These are phyloP conservation scores for Rhyacophila brunnea DNA, from an alignment of 1,140 invertebrate genomes.

Conservation along the genomic window DNA sequence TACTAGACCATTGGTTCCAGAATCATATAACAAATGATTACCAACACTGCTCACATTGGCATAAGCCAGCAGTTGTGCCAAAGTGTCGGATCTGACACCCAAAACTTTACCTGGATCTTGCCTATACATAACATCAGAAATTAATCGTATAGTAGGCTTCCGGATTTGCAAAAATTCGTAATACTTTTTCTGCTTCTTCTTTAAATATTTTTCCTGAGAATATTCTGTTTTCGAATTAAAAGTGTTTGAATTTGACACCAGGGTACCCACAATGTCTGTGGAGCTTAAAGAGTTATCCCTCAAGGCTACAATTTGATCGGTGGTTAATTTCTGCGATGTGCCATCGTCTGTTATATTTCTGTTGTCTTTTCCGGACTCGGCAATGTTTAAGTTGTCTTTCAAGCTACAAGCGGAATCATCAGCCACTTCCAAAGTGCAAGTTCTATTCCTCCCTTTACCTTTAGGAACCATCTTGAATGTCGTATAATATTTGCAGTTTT, in stretches of 20 bases:
- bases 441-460: slow-evolving; percentile 54
- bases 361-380: slow-evolving; percentile 74
- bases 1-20: slow-evolving; percentile 78
- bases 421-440: slow-evolving; percentile 58
- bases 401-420: slow-evolving; percentile 50
- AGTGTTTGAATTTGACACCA: slow-evolving; percentile 87
- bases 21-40: slow-evolving; percentile 83
- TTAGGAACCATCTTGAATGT: slow-evolving; percentile 76
- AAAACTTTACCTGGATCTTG: slow-evolving; percentile 75
- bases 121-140: slow-evolving; percentile 77
- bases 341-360: slow-evolving; percentile 79
- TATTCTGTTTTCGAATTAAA: slow-evolving; percentile 86
- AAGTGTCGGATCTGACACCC: slow-evolving; percentile 78
- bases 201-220: slow-evolving; percentile 92
- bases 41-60: slow-evolving; percentile 77
- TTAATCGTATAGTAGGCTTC: slow-evolving; percentile 70
- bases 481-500: slow-evolving; percentile 73
- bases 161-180: slow-evolving; percentile 74
- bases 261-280: slow-evolving; percentile 78
- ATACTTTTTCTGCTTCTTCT: slow-evolving; percentile 92
- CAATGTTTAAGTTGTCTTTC: slow-evolving; percentile 55
- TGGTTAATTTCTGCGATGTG: slow-evolving; percentile 81
- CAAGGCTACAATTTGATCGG: slow-evolving; percentile 77
- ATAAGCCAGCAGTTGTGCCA: slow-evolving; percentile 83
- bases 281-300: slow-evolving; percentile 72